Percentiles rank a stretch among this genome's conserved stretches.
Conservation (phyloP, 2,113 vertebrate species). For the Scolopax mira region DNA sequence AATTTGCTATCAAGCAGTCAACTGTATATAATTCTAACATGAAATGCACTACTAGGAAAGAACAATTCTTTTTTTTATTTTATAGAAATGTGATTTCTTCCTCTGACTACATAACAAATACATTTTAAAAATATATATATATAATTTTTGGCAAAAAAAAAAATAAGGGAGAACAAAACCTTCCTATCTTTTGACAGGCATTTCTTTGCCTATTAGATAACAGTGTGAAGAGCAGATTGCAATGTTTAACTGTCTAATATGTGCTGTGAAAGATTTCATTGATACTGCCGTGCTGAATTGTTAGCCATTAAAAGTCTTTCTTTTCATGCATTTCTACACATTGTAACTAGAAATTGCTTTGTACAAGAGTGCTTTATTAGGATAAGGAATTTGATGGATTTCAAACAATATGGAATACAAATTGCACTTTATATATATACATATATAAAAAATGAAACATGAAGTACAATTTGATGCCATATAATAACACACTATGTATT, state of each 20-base stretch:
- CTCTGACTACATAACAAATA: slow-evolving; percentile 32
- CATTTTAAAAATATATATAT: neutral
- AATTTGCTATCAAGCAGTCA: slow-evolving; percentile 40
- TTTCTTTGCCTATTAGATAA: slow-evolving; percentile 46
- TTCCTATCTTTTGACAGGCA: slow-evolving; percentile 27
- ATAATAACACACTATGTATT: neutral
- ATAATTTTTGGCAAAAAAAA: slow-evolving; percentile 36
- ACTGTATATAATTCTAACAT: slow-evolving; percentile 2
- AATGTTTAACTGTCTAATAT: slow-evolving; percentile 66
- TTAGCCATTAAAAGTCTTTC: slow-evolving; percentile 61
- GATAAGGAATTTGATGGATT: slow-evolving; percentile 44
- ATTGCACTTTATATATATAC: neutral
- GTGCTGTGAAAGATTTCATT: slow-evolving; percentile 55
- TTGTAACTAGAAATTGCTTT: slow-evolving; percentile 49
- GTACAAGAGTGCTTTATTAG: slow-evolving; percentile 51
- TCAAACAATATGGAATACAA: slow-evolving; percentile 38
- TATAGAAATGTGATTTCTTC: slow-evolving; percentile 8
- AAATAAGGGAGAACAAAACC: slow-evolving; percentile 29
- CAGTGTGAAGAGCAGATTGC: slow-evolving; percentile 49
- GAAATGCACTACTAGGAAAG: neutral
- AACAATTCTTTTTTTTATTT: neutral
- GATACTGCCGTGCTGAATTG: slow-evolving; percentile 47
- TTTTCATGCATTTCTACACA: slow-evolving; percentile 14
- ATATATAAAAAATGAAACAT: neutral
- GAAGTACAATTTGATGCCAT: neutral